A percentile compares a stretch with the other conserved stretches of the same genome.
These are phyloP conservation scores for Microtus montanus DNA, from an alignment of 2,113 vertebrate species.

Conservation along the genomic window DNA sequence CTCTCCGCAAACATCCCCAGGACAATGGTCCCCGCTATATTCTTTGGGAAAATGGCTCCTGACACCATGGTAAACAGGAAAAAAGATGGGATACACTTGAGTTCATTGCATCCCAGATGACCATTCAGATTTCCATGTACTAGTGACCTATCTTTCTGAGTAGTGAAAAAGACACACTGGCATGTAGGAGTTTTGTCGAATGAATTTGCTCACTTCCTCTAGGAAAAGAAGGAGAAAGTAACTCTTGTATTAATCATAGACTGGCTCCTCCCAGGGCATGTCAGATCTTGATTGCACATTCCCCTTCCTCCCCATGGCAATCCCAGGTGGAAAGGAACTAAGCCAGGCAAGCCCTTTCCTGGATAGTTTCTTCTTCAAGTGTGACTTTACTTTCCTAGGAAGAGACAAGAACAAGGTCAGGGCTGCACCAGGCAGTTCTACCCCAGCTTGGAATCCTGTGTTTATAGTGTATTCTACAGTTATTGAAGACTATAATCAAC, in stretches of 20 bases:
- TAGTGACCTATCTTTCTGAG: neutral
- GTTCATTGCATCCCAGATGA: neutral
- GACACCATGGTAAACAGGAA: neutral
- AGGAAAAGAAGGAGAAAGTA: neutral
- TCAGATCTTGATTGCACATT: neutral
- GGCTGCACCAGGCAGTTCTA: no score
- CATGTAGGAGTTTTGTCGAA: neutral
- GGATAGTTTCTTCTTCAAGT: neutral
- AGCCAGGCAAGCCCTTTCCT: neutral
- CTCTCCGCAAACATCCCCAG: no score
- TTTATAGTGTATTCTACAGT: neutral
- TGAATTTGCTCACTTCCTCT: neutral
- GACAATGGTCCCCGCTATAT: no score
- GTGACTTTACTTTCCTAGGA: neutral
- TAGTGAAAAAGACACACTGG: neutral
- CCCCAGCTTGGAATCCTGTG: neutral
- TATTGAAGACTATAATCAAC: neutral
- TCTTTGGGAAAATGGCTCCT: no score
- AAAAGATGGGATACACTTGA: neutral
- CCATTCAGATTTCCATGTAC: no score
- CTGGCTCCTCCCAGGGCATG: fast-evolving
- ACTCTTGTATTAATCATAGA: neutral
- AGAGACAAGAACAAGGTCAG: neutral
- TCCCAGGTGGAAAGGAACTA: no score
- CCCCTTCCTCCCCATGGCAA: no score